Evolutionary conservation across 2,113 vertebrate genomes (phyloP), one percentile per base, ranked within the genome.

Genomic region (Plectropomus leopardus): DNA sequence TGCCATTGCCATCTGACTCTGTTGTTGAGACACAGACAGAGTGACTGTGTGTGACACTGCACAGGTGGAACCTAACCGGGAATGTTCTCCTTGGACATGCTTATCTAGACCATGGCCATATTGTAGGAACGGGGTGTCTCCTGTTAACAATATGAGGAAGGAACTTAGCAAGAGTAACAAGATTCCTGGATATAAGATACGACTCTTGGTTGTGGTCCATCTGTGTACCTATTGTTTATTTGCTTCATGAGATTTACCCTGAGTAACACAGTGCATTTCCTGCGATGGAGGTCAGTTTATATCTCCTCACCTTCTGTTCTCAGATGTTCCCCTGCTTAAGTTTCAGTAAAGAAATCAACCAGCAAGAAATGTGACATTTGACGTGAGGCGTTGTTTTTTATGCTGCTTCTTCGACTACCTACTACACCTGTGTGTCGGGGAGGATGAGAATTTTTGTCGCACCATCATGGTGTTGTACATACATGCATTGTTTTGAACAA

Each of bases 121-220:
- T 17, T 44, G 14, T 17, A 21, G 17, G 21, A 45, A 51, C 0
- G 3, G 13, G 21, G 24, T 48, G 44, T 78, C 34, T 58, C 69
- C 48, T 32, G 36, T 55, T 58, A n/a, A 88, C 82, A 82, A 81
- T 80, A 59, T 64, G n/a, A 76, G 85, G 90, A 90, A 91, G 81
- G 84, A 88, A 83, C 64, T 79, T 13, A 45, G 17, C 23, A n/a
- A 9, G n/a, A 76, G n/a, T 32, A 24, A 32, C 48, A 48, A 11
- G 21, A 55, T 59, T 70, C 4, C 48, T 47, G 26, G 63, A 70
- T 53, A 40, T 66, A 17, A 48, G 34, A 48, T 23, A 7, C 21
- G n/a, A 16, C 42, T 9, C 36, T 40, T 40, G 24, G 21, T n/a
- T 32, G 36, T 60, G 24, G 30, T 76, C 50, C 15, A 13, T 70